Evolutionary conservation across 35 echinoderm and acorn worm genomes (phyloP), one percentile per base, ranked within the genome.

Genomic region (Stichopus chloronotus): DNA sequence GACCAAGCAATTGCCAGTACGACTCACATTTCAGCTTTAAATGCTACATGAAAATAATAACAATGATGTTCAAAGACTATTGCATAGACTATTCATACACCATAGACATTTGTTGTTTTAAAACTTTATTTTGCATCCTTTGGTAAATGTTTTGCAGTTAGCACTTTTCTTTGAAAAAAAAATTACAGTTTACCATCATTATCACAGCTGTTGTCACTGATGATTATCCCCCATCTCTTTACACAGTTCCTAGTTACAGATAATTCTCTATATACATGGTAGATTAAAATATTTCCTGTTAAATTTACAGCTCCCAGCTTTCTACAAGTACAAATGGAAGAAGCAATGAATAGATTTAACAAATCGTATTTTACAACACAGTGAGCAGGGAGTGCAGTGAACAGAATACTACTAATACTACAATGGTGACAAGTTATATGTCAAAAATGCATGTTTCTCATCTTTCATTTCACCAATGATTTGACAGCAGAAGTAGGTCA

Each of bases 191-290:
- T 10, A 85, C 55, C 87, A 71, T 61, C 87, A 24, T 88, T 69
- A 6, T 11, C 20, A n/a, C 82, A 85, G 30, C 16, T 7, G 30
- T 85, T 21, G n/a, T 85, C 53, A 25, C 23, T 43, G 55, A 59
- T 85, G 16, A 30, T 85, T 57, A 14, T 4, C 55, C 78, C 22
- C 52, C 78, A 22, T 78, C 55, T 58, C 20, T 85, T 63, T 89
- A 83, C 55, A 83, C 52, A 43, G 25, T 89, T 89, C 58, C 59
- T 89, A 89, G 65, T 89, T 83, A 89, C 87, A 89, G 87, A 89
- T 89, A 89, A 63, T 71, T 89, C 87, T 89, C 55, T 89, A 89
- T 89, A 89, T 89, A 89, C 87, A 89, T 89, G 87, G 87, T 89
- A 89, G 87, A 89, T 71, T 89, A 89, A 89, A 89, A 89, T 89